These are phyloP conservation scores for Formica selysi DNA, from an alignment of 1,140 invertebrate species.

Conservation along the genomic window DNA sequence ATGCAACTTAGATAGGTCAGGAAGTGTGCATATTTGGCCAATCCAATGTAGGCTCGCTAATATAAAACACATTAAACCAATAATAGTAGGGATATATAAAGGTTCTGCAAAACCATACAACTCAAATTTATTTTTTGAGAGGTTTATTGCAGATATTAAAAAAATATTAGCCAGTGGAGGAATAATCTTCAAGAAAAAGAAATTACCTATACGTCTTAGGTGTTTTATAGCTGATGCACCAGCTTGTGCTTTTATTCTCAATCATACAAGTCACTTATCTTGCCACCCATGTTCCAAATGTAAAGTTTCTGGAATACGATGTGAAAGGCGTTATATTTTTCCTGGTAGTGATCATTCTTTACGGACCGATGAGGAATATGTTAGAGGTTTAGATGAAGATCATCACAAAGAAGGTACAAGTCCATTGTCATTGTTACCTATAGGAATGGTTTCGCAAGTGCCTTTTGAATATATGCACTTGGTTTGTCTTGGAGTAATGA, in stretches of 20 bases:
- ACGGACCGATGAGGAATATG: conserved; percentile 60
- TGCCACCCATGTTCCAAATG: conserved; percentile 65
- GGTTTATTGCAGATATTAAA: not conserved
- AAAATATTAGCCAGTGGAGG: not conserved
- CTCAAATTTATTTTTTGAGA: conserved; percentile 16
- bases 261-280: conserved; percentile 36
- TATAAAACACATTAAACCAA: not conserved
- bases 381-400: conserved; percentile 51
- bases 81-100: conserved; percentile 33
- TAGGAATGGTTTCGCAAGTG: too few species aligned
- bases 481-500: conserved; percentile 19
- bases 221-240: conserved; percentile 64
- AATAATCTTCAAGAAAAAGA: not conserved
- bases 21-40: conserved; percentile 1
- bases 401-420: conserved; percentile 56
- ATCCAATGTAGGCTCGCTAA: conserved; percentile 20
- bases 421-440: conserved; percentile 3
- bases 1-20: conserved; percentile 16
- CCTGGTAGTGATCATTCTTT: not conserved
- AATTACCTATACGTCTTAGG: not conserved
- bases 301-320: conserved; percentile 43
- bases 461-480: conserved; percentile 63
- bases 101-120: not conserved
- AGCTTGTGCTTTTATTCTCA: conserved; percentile 37
- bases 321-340: conserved; percentile 26